Conservation (phyloP, 2,888 invertebrate species). For the Stratiomys singularior region DNA sequence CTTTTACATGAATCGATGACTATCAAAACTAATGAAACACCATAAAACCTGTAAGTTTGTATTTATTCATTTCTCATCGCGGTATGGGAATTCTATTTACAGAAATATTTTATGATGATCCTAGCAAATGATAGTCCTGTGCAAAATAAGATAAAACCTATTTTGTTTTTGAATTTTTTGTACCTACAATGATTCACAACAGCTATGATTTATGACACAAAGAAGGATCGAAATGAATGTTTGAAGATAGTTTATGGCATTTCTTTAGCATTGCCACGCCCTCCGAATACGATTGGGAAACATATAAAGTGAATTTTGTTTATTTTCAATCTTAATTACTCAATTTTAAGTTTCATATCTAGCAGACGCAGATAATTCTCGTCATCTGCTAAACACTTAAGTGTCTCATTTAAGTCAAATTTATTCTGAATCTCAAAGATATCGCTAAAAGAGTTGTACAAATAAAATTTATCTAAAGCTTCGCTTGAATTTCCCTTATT, state of each 20-base stretch:
- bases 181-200: background rate
- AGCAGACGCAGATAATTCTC: too few species aligned
- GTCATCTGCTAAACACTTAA: too few species aligned
- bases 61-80: background rate
- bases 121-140: background rate
- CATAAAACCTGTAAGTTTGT: background rate
- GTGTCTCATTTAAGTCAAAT: too few species aligned
- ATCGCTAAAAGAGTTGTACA: too few species aligned
- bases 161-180: background rate
- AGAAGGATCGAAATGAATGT: background rate
- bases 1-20: constrained; percentile 4
- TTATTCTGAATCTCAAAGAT: too few species aligned
- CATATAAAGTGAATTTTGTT: background rate
- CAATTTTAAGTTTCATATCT: too few species aligned
- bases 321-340: too few species aligned
- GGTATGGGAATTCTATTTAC: background rate
- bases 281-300: background rate
- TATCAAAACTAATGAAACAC: constrained; percentile 11
- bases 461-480: too few species aligned
- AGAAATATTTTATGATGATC: constrained; percentile 2
- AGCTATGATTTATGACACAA: background rate
- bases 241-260: background rate
- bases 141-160: background rate
- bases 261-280: background rate
- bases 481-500: too few species aligned